These are phyloP conservation scores for Myrmecobius fasciatus DNA, from an alignment of 2,113 vertebrate genomes.

Conservation along the genomic window DNA sequence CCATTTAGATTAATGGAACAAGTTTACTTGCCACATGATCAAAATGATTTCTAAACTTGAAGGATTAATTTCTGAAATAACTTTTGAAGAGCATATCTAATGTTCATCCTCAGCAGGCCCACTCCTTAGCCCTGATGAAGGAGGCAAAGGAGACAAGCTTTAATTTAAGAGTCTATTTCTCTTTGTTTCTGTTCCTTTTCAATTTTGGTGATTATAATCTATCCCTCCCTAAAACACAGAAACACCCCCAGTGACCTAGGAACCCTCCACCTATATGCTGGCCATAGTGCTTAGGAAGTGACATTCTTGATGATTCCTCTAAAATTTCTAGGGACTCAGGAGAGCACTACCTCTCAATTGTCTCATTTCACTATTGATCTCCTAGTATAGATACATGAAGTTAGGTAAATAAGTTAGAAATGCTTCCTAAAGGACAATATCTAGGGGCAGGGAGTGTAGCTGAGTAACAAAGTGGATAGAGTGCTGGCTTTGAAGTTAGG, in stretches of 20 bases:
- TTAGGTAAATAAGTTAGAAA: too few species aligned
- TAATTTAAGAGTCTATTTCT: background rate
- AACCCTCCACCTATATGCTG: too few species aligned
- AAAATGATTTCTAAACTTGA: constrained; percentile 46
- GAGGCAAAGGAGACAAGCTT: background rate
- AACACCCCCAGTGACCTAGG: too few species aligned
- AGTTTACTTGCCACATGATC: background rate
- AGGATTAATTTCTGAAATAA: constrained; percentile 3
- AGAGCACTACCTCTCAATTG: too few species aligned
- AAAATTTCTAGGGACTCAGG: too few species aligned
- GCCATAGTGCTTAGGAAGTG: too few species aligned
- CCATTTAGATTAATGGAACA: constrained; percentile 35
- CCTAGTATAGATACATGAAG: too few species aligned
- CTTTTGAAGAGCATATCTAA: constrained; percentile 45
- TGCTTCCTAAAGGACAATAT: background rate
- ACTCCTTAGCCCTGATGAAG: background rate
- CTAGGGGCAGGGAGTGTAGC: background rate
- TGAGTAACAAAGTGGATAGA: background rate
- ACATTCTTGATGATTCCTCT: too few species aligned
- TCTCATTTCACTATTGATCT: too few species aligned
- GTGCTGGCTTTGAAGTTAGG: background rate
- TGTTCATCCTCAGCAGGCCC: background rate
- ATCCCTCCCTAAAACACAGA: background rate
- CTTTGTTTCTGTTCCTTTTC: constrained; percentile 1
- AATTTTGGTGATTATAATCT: background rate